Evolutionary conservation across 2,797 vertebrate genomes (phyloP), one percentile per base, ranked within the genome.

Genomic region (Knipowitschia caucasica): DNA sequence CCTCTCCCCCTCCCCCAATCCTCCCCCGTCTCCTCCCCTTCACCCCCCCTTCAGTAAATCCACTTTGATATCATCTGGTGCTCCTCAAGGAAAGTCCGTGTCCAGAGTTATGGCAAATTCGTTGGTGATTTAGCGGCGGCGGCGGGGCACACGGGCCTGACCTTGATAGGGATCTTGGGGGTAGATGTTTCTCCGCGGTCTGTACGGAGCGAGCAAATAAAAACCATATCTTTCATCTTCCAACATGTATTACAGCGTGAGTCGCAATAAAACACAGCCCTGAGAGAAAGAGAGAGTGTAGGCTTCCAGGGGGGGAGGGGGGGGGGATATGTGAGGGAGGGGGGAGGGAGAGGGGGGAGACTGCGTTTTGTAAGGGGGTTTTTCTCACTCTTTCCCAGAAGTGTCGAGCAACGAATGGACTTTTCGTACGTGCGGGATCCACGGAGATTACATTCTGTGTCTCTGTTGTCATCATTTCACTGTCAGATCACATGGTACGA

Each of bases 81-180:
- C 17, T 66, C 58, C 29, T 57, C 14, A 59, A 59, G 34, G 50
- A 56, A 68, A 63, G 6, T 24, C 30, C 5, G 40, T 52, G 44
- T 42, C 46, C 23, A 18, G 39, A 46, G 58, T 62, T 64, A 54
- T 27, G 25, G 35, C n/a, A 10, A 24, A 27, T 20, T 12, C 42
- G 25, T 21, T 36, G 3, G 31, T 64, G 63, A 68, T 70, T 68
- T 56, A 56, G 53, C 36, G n/a, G 14, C 36, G 27, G 30, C 33
- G 38, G 14, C 17, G 25, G 27, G 51, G 23, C 18, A 46, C 39
- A 44, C 56, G 31, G 43, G 43, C 40, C 47, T 62, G 56, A 60
- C 62, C 5, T 62, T 60, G 36, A 70, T 49, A 54, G 44, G 39
- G 42, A 27, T 34, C 24, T 36, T 15, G 31, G 52, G 49, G 10